Evolutionary conservation across 2,888 invertebrate genomes (phyloP).

Genomic region (Meiosimyza platycephala): DNA sequence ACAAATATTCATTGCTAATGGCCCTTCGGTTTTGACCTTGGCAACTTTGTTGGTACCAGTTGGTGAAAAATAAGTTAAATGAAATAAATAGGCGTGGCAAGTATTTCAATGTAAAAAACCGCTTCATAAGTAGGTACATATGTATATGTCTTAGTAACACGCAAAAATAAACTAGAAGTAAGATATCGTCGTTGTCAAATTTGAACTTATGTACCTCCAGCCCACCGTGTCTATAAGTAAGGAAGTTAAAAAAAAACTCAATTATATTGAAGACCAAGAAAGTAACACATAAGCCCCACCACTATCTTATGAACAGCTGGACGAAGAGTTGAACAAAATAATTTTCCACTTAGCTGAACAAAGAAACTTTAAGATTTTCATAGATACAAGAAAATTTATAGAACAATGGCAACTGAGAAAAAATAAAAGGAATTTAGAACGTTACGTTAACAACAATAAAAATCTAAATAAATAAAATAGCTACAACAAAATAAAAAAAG

Average conservation of each 20-base stretch:
- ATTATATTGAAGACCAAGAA: too few relatives aligned
- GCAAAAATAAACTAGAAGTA: too few relatives aligned
- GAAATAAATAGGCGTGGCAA: too few relatives aligned
- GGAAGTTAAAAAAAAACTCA: background rate
- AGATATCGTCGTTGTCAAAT: too few relatives aligned
- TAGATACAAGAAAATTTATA: slow-evolving; percentile 11
- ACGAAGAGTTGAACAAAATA: slow-evolving; percentile 27
- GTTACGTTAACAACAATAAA: slow-evolving; percentile 21
- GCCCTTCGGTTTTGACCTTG: too few relatives aligned
- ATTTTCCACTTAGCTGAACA: slow-evolving; percentile 43
- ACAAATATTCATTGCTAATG: too few relatives aligned
- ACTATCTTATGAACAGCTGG: background rate
- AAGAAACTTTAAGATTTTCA: slow-evolving; percentile 20
- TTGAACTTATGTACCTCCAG: background rate
- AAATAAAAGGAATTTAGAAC: slow-evolving; percentile 33
- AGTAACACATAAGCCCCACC: background rate
- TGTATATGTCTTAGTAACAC: too few relatives aligned
- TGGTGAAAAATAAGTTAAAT: too few relatives aligned
- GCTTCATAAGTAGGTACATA: too few relatives aligned
- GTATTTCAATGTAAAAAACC: too few relatives aligned
- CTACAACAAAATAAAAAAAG: background rate
- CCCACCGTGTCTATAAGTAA: background rate
- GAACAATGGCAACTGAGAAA: slow-evolving; percentile 16
- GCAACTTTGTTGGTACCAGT: too few relatives aligned
- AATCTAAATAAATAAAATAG: slow-evolving; percentile 28